Evolutionary conservation across 2,888 invertebrate species (phyloP), one percentile per base, ranked within the genome.

Genomic region (Lottia scabra): DNA sequence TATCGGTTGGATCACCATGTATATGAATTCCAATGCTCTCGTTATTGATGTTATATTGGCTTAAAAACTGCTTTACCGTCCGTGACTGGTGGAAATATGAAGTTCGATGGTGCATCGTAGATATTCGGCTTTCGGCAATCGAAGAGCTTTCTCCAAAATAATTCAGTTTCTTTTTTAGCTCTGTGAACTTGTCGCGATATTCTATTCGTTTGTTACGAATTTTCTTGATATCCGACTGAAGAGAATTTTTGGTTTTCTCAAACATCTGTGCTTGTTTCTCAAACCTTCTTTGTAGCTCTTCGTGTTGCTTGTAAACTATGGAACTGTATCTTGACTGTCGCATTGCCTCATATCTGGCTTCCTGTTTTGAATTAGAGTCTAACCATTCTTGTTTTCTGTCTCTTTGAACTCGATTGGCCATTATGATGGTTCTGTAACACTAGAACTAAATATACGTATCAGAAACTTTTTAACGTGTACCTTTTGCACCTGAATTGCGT

Each of bases 291-390:
- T 56, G 56, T 16, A 56, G 56, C 23, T 56, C 56, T 19, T 56
- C 56, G 56, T 56, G 56, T 56, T 56, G 56, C 13, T 56, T 56
- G 15, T 56, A 56, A 10, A 56, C 56, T 23, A 56, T 56, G 23
- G 56, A 56, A 23, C 56, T 56, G 56, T 56, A 56, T 56, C 56
- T 56, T 23, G 56, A 56, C 23, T 56, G 56, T 56, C 56, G 19
- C 56, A 56, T 56, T 1, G 56, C 56, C 23, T 56, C 23, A 56
- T 56, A 56, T 13, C 56, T 19, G 19, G 56, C 56, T 56, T 56
- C 56, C 23, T 56, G 56, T 56, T 56, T 56, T 10, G 56, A 19
- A 16, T 56, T 13, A 5, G 23, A 56, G 19, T 56, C 56, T 38
- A 38, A 10, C 38, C 38, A 38, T 38, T 38, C 38, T 10, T 38